Evolutionary conservation across 2,888 invertebrate genomes (phyloP), one percentile per base, ranked within the genome.

Genomic region (Eueremaeus valkanovi): DNA sequence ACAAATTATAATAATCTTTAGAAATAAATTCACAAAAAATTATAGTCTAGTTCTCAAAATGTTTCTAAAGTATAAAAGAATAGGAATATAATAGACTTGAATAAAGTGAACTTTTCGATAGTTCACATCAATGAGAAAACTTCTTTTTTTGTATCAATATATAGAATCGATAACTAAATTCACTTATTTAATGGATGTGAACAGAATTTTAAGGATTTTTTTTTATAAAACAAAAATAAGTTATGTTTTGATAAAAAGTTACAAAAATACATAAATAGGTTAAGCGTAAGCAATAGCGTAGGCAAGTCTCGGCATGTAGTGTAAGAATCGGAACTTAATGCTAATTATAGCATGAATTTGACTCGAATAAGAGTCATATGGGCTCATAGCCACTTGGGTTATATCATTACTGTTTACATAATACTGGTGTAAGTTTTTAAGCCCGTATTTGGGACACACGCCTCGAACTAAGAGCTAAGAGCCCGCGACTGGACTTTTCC

Each of bases 301-400:
- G 61, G 61, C 21, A 11, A 13, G 61, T 61, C 61, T 61, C 29
- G 29, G n/a, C n/a, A n/a, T n/a, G n/a, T n/a, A 61, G 61, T 61
- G 61, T 31, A 29, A 29, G 61, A 61, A 29, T 61, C 61, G 31
- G 61, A 29, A 61, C 61, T 29, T 6, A 29, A 61, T 61, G 31
- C 61, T 61, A 61, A 61, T 61, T 61, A 31, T 61, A 31, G 61
- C 61, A 61, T 61, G 29, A 61, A 61, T 61, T 61, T 61, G 61
- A 61, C 61, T 61, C 61, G 21, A 61, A 61, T 61, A 29, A 29
- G 9, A 61, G 61, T 61, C 13, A 61, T 61, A 61, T 61, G 27
- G 29, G 29, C 29, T 61, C 3, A 61, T 29, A 55, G 42, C 42
- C 21, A 51, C 21, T n/a, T 51, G 8, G 36, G n/a, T n/a, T 51